Conservation (phyloP, 2,888 invertebrate species). For the Apeira syringaria region DNA sequence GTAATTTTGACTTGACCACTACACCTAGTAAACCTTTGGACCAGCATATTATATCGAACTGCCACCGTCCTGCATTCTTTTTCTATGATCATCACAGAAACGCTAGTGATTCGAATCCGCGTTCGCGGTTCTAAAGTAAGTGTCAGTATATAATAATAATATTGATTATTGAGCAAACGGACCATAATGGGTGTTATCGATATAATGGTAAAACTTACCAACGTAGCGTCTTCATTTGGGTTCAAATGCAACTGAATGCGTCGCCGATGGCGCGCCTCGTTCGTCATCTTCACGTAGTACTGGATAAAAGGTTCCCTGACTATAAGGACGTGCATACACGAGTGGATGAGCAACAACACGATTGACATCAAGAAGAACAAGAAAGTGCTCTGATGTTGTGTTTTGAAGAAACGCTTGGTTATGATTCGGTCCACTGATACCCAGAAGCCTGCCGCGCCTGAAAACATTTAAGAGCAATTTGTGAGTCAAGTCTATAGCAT, state of each 20-base stretch:
- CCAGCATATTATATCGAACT: too few species aligned
- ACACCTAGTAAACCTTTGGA: too few species aligned
- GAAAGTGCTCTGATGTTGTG: slow-evolving; percentile 92
- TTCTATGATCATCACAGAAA: too few species aligned
- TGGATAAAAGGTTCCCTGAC: slow-evolving; percentile 92
- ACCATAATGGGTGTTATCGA: too few species aligned
- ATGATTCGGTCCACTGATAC: slow-evolving; percentile 93
- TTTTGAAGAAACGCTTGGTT: slow-evolving; percentile 90
- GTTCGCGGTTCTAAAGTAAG: too few species aligned
- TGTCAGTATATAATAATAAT: too few species aligned
- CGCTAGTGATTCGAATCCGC: too few species aligned
- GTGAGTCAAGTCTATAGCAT: too few species aligned
- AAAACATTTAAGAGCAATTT: slow-evolving; percentile 5
- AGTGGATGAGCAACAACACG: slow-evolving; percentile 89
- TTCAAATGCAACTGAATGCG: slow-evolving; percentile 92
- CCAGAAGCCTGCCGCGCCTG: slow-evolving; percentile 94
- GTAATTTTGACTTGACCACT: too few species aligned
- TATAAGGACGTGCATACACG: slow-evolving; percentile 89
- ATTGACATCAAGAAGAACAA: slow-evolving; percentile 94
- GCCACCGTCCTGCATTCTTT: too few species aligned
- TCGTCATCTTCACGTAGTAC: slow-evolving; percentile 90
- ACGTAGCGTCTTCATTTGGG: slow-evolving; percentile 92
- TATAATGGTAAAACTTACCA: slow-evolving; percentile 86
- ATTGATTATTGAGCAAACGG: too few species aligned
- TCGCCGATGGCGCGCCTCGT: slow-evolving; percentile 88